phyloP scores from a whole-genome alignment of 2,888 invertebrate genomes.

The Sinelater perroti region DNA sequence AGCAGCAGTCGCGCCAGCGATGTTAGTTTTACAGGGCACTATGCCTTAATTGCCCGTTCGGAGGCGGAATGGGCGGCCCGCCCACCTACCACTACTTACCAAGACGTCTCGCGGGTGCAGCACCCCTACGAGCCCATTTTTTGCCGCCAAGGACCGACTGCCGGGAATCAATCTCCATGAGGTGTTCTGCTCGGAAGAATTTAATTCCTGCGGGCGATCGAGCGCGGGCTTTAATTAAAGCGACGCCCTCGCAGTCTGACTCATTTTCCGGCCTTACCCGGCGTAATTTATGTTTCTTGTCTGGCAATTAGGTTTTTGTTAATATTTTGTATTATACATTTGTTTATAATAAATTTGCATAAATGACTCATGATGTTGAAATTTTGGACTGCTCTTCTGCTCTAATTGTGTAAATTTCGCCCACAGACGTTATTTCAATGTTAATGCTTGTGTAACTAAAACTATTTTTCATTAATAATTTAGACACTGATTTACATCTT shows the following conservation, averaged over 20 bases:
- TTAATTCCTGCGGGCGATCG: conserved; percentile 4
- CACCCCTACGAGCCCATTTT: conserved; percentile 13
- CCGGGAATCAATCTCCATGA: conserved; percentile 9
- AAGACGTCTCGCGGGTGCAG: conserved; percentile 18
- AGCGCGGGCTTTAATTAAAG: conserved; percentile 10
- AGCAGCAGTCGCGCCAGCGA: conserved; percentile 28
- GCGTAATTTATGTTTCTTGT: conserved; percentile 1
- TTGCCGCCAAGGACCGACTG: conserved; percentile 8
- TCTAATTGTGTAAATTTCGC: no score
- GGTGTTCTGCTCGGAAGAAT: conserved; percentile 4
- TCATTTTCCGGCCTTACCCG: background rate
- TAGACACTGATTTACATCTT: no score
- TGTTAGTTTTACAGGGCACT: conserved; percentile 38
- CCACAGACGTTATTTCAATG: no score
- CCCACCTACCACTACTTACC: conserved; percentile 38
- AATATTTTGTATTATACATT: no score
- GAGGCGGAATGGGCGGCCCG: conserved; percentile 37
- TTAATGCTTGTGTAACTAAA: no score
- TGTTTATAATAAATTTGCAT: no score
- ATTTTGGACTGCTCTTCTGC: no score
- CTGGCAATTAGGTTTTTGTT: no score
- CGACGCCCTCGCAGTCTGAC: conserved; percentile 12
- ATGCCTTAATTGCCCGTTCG: conserved; percentile 38
- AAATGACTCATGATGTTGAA: no score
- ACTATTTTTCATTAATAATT: no score